These are phyloP conservation scores for Misgurnus mizolepis DNA, from an alignment of 2,113 vertebrate species.

Conservation along the genomic window DNA sequence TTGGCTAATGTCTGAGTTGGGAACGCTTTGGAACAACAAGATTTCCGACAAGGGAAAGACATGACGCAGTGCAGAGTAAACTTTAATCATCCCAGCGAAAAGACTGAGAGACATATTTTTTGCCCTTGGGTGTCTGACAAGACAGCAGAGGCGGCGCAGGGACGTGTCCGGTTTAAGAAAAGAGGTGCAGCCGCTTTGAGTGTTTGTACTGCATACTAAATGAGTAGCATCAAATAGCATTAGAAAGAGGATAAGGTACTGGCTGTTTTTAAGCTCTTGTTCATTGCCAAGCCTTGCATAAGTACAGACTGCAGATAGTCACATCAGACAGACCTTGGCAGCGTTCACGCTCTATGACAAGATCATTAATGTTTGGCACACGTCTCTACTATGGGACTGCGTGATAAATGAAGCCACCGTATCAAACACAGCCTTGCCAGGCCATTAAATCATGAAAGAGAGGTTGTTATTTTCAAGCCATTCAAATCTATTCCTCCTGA, in stretches of 20 bases:
- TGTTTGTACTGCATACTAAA: conserved; percentile 50
- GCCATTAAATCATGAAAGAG: conserved; percentile 9
- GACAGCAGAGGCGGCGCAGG: conserved; percentile 2
- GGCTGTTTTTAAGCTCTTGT: not conserved
- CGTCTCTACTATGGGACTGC: conserved; percentile 12
- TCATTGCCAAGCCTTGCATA: conserved; percentile 19
- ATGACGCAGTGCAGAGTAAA: not conserved
- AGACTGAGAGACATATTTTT: not conserved
- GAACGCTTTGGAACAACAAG: not conserved
- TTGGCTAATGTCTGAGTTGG: not conserved
- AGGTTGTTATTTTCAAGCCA: conserved; percentile 6
- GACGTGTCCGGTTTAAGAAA: conserved; percentile 39
- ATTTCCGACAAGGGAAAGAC: not conserved
- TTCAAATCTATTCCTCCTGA: not conserved
- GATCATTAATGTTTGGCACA: conserved; percentile 39
- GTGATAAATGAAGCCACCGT: conserved; percentile 30
- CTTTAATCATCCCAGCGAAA: not conserved
- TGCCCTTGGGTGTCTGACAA: conserved; percentile 4
- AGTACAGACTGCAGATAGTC: conserved; percentile 39
- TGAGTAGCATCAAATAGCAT: conserved; percentile 31
- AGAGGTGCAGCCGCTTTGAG: conserved; percentile 32
- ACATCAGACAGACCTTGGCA: conserved; percentile 36
- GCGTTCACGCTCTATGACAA: conserved; percentile 26
- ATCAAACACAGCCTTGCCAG: conserved; percentile 8
- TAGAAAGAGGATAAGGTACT: conserved; percentile 25